Percentiles rank a stretch among this genome's conserved stretches.
phyloP scores from a whole-genome alignment of 2,113 vertebrate genomes.

The Syngnathus typhle region DNA sequence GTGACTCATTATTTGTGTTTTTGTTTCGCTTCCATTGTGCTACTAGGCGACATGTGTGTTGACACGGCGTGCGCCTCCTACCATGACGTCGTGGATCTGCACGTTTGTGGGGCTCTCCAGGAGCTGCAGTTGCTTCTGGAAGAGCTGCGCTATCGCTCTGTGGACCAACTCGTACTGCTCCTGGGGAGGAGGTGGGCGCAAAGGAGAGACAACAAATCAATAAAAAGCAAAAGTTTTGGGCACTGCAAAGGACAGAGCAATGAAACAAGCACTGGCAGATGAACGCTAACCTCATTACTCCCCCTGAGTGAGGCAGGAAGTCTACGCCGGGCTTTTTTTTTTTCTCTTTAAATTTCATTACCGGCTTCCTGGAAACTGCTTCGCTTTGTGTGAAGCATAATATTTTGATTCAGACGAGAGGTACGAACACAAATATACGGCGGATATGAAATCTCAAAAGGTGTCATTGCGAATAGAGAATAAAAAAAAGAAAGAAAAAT shows the following conservation, averaged over 20 bases:
- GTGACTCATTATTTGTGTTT: conserved; percentile 60
- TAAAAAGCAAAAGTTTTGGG: background rate
- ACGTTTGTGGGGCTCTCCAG: conserved; percentile 80
- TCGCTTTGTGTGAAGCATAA: background rate
- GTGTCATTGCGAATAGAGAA: background rate
- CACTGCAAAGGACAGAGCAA: conserved; percentile 21
- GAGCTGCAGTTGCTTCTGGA: conserved; percentile 86
- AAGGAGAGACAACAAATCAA: conserved; percentile 4
- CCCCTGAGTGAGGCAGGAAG: conserved; percentile 3
- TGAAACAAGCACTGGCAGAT: background rate
- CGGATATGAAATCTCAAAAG: background rate
- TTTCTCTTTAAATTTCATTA: conserved; percentile 4
- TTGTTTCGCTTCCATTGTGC: conserved; percentile 28
- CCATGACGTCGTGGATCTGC: conserved; percentile 84
- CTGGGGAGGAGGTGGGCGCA: conserved; percentile 55
- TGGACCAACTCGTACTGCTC: conserved; percentile 98
- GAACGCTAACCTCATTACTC: conserved; percentile 9
- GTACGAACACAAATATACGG: background rate
- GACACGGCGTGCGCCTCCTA: conserved; percentile 55
- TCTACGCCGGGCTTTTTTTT: background rate
- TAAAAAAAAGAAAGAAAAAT: too few species aligned
- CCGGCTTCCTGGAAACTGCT: background rate
- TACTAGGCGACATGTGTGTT: conserved; percentile 54
- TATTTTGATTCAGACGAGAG: background rate
- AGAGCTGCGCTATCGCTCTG: conserved; percentile 90